These are phyloP conservation scores for Cichlasoma orientale DNA, from an alignment of 2,797 vertebrate genomes.

Conservation along the genomic window DNA sequence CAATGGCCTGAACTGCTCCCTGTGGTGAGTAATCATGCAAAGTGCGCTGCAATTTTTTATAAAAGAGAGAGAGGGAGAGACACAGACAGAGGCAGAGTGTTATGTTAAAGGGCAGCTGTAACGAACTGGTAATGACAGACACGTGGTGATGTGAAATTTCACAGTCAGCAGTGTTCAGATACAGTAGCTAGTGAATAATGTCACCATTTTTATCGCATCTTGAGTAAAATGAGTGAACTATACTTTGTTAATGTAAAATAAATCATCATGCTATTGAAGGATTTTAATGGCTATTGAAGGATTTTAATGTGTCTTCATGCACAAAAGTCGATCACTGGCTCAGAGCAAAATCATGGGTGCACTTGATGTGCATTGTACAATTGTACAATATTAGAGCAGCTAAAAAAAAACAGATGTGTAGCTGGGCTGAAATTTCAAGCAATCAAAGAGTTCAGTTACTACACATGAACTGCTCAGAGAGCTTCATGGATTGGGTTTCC, in stretches of 20 bases:
- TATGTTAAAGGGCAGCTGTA: neutral
- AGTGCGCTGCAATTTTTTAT: neutral
- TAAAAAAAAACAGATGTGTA: too few species aligned
- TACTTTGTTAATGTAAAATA: neutral
- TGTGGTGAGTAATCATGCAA: slow-evolving; percentile 12
- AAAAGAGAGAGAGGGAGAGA: neutral
- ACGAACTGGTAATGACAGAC: too few species aligned
- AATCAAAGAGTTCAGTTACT: neutral
- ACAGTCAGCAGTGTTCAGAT: neutral
- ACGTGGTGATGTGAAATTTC: accelerated
- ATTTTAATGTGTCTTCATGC: neutral
- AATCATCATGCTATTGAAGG: neutral
- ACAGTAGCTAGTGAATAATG: neutral
- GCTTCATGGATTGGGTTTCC: too few species aligned
- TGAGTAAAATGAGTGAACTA: neutral
- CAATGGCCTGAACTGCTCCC: neutral
- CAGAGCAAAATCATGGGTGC: neutral
- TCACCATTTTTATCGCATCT: neutral
- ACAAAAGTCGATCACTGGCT: neutral
- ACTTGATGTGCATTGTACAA: neutral
- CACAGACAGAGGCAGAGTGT: neutral
- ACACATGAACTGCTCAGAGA: neutral
- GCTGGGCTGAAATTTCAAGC: neutral
- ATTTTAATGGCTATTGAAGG: neutral
- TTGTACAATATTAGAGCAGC: neutral